A percentile compares a stretch with the other conserved stretches of the same genome.
Conservation (phyloP, 1,140 invertebrate species). For the Trichonephila clavata region DNA sequence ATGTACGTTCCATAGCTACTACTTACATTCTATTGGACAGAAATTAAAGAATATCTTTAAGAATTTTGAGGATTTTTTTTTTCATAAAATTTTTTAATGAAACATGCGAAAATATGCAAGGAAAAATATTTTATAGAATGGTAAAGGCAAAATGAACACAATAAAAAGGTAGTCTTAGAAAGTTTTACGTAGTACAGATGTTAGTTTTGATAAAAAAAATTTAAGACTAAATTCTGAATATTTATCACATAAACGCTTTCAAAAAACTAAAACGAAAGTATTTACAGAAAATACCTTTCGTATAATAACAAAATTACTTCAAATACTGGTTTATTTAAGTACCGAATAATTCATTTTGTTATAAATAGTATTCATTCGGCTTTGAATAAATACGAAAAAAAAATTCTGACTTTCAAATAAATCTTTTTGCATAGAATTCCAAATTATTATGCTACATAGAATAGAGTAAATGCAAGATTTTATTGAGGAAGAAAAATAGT, state of each 20-base stretch:
- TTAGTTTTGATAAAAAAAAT: too few relatives aligned
- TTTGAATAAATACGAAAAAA: conserved; percentile 7
- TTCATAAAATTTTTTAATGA: too few relatives aligned
- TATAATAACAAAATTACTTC: neutral
- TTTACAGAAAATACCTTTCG: neutral
- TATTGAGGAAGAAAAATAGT: neutral
- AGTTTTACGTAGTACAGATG: too few relatives aligned
- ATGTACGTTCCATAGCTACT: too few relatives aligned
- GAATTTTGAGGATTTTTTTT: too few relatives aligned
- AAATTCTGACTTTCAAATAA: conserved; percentile 20
- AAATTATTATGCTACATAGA: neutral
- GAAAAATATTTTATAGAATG: too few relatives aligned
- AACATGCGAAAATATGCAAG: too few relatives aligned
- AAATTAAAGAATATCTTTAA: too few relatives aligned
- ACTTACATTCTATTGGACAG: too few relatives aligned
- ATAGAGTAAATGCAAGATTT: neutral
- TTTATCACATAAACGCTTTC: neutral
- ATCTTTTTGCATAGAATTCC: conserved; percentile 7
- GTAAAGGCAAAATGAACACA: too few relatives aligned
- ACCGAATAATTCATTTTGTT: neutral
- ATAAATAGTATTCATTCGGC: neutral
- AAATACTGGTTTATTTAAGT: neutral
- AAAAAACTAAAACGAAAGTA: neutral
- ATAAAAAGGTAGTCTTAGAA: too few relatives aligned
- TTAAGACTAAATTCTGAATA: too few relatives aligned